These are phyloP conservation scores for Mesodorylaimus sp. DNA, from an alignment of 2,888 invertebrate genomes.

Conservation along the genomic window DNA sequence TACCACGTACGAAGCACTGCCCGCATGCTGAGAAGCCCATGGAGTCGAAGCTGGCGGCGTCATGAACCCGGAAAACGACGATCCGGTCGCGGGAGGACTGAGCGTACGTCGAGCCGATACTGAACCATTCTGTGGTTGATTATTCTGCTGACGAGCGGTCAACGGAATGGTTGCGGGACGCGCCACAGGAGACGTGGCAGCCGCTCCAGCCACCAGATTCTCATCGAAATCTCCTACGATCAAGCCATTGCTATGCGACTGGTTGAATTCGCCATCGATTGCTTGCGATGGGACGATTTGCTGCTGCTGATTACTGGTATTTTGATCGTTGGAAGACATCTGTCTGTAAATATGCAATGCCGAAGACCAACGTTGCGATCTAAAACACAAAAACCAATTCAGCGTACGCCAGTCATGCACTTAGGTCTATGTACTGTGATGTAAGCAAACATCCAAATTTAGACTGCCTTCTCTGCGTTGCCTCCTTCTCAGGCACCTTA, in stretches of 20 bases:
- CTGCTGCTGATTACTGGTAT: too few relatives aligned
- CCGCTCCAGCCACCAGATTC: not conserved
- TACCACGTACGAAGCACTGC: not conserved
- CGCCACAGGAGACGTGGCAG: not conserved
- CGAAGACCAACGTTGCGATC: not conserved
- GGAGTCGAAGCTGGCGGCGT: not conserved
- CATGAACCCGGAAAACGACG: not conserved
- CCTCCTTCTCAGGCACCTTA: too few relatives aligned
- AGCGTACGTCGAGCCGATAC: too few relatives aligned
- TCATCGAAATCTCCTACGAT: not conserved
- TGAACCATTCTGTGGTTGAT: not conserved
- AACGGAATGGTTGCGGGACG: not conserved
- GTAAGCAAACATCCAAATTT: too few relatives aligned
- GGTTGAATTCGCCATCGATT: too few relatives aligned
- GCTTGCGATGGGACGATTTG: too few relatives aligned
- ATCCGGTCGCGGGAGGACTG: too few relatives aligned
- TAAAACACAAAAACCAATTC: not conserved
- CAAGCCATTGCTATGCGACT: not conserved
- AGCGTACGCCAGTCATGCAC: too few relatives aligned
- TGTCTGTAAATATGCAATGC: not conserved
- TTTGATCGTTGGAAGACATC: not conserved
- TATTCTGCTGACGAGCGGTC: not conserved
- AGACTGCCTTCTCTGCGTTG: too few relatives aligned
- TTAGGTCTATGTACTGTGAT: too few relatives aligned
- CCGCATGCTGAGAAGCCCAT: not conserved